Conservation (phyloP, 2,888 invertebrate genomes). For the Abrostola triplasia region DNA sequence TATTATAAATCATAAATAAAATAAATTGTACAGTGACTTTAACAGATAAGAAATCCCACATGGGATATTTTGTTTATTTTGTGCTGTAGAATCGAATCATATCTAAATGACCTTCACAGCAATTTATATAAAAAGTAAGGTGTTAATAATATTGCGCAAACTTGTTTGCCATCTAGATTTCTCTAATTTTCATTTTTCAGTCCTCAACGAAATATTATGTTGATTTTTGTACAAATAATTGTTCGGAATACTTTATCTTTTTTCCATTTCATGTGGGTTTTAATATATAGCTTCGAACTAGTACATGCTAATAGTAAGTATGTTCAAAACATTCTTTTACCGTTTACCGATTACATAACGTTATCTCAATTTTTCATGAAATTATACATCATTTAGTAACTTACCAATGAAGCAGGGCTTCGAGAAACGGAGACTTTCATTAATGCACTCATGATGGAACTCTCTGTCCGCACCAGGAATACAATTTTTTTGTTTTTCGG, state of each 20-base stretch:
- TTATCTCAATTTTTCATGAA: slow-evolving; percentile 59
- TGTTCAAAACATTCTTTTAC: slow-evolving; percentile 61
- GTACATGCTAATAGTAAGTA: slow-evolving; percentile 22
- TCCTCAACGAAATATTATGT: background rate
- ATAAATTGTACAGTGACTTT: too few relatives aligned
- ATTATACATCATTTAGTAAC: slow-evolving; percentile 50
- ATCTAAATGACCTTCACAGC: slow-evolving; percentile 4
- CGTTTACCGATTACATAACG: slow-evolving; percentile 80
- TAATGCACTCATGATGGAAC: slow-evolving; percentile 88
- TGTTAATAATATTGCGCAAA: slow-evolving; percentile 37
- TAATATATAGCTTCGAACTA: background rate
- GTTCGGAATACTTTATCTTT: background rate
- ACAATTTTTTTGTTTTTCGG: slow-evolving; percentile 66
- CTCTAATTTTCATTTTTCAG: background rate
- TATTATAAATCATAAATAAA: too few relatives aligned
- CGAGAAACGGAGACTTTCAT: slow-evolving; percentile 81
- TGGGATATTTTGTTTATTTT: slow-evolving; percentile 2
- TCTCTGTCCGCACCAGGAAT: slow-evolving; percentile 86
- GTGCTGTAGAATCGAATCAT: background rate
- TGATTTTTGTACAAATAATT: background rate
- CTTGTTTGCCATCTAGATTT: slow-evolving; percentile 13
- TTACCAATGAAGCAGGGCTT: slow-evolving; percentile 82
- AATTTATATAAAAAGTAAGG: background rate
- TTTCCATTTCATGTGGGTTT: slow-evolving; percentile 4
- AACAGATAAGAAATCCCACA: background rate